Conservation (phyloP, 2,113 vertebrate genomes). For the Brachyhypopomus gauderio region DNA sequence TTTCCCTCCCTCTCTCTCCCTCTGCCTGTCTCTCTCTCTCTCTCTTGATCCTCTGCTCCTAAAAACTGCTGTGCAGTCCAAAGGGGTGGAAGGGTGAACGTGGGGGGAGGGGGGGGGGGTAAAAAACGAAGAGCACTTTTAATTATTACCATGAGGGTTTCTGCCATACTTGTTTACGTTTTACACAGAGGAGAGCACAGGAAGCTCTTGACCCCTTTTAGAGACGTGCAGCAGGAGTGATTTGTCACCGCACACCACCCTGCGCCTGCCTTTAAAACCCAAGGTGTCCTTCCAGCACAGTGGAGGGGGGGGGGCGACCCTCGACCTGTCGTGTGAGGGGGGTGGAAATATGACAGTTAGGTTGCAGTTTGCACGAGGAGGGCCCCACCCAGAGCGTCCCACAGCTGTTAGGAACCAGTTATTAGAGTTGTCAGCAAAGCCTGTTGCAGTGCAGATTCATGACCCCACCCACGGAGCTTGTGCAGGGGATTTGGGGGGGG, state of each 20-base stretch:
- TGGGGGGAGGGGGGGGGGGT: background rate
- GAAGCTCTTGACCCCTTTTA: constrained; percentile 60
- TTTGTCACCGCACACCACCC: constrained; percentile 50
- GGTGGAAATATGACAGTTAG: constrained; percentile 43
- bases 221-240: constrained; percentile 50
- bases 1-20: constrained; percentile 50
- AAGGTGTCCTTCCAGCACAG: constrained; percentile 49
- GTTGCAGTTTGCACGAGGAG: constrained; percentile 45
- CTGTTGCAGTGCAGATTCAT: constrained; percentile 48
- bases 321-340: constrained; percentile 22
- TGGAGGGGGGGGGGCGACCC: constrained; percentile 23
- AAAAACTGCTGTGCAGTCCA: constrained; percentile 72
- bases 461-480: constrained; percentile 23
- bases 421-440: constrained; percentile 48
- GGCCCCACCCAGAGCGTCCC: constrained; percentile 39
- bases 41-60: constrained; percentile 33
- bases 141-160: constrained; percentile 52
- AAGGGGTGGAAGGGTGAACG: constrained; percentile 55
- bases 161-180: constrained; percentile 52
- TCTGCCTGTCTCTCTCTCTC: constrained; percentile 52
- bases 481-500: background rate
- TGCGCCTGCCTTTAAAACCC: constrained; percentile 52
- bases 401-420: constrained; percentile 41
- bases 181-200: constrained; percentile 38
- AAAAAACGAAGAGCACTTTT: constrained; percentile 58